phyloP scores from a whole-genome alignment of 2,888 invertebrate species.

The Meiosimyza decipiens region DNA sequence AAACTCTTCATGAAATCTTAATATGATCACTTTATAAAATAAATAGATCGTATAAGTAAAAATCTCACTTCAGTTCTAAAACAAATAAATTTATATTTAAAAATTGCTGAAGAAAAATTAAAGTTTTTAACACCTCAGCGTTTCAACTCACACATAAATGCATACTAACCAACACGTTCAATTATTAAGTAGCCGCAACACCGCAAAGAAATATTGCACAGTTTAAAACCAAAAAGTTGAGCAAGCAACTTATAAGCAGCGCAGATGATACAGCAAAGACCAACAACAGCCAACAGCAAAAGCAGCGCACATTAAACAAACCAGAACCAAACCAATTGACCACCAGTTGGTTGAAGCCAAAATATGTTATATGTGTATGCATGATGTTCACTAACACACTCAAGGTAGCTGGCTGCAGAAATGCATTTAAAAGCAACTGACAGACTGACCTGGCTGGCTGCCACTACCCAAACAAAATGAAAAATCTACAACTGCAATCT shows the following conservation, averaged over 20 bases:
- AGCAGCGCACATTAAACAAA: background rate
- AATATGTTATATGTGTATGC: conserved; percentile 6
- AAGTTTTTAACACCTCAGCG: no score
- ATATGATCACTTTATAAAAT: no score
- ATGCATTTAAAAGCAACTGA: no score
- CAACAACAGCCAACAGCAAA: background rate
- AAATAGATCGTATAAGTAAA: no score
- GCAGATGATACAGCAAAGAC: background rate
- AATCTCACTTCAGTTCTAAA: no score
- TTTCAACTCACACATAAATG: no score
- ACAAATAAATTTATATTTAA: background rate
- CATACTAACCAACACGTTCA: background rate
- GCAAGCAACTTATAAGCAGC: conserved; percentile 9
- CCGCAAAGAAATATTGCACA: conserved; percentile 29
- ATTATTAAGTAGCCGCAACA: conserved; percentile 20
- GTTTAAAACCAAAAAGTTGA: conserved; percentile 15
- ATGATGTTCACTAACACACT: background rate
- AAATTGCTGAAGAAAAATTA: background rate
- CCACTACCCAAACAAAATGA: no score
- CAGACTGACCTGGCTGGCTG: no score
- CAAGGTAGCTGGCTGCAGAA: no score
- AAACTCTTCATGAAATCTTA: no score
- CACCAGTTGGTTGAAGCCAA: conserved; percentile 26
- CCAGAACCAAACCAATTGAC: conserved; percentile 15
- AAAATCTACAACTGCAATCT: no score